phyloP scores from a whole-genome alignment of 2,797 vertebrate genomes.

The Tragopan temminckii region DNA sequence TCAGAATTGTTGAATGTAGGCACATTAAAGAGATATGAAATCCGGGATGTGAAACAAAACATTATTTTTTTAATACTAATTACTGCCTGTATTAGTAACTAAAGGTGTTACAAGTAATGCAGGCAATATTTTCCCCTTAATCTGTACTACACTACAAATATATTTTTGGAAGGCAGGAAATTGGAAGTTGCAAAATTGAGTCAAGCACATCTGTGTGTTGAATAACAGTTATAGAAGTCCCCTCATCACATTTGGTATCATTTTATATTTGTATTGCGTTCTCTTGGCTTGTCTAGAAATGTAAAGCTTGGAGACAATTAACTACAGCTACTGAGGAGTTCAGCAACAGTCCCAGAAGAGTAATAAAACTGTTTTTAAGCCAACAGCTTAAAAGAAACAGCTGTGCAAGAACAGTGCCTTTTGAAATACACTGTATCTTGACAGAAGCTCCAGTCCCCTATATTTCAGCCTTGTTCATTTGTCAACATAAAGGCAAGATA shows the following conservation, averaged over 20 bases:
- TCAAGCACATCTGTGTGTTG: not conserved
- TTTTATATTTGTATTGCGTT: conserved; percentile 41
- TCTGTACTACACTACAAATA: not conserved
- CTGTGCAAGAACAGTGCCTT: conserved; percentile 55
- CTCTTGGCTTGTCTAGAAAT: conserved; percentile 26
- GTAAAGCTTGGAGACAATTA: conserved; percentile 49
- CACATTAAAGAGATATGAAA: not conserved
- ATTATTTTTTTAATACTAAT: not conserved
- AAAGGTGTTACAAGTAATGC: not conserved
- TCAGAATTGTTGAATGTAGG: not conserved
- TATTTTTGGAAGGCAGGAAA: not conserved
- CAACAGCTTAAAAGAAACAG: conserved; percentile 68
- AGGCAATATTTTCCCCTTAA: not conserved
- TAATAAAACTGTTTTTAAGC: conserved; percentile 54
- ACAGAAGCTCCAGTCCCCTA: conserved; percentile 70
- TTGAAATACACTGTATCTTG: conserved; percentile 68
- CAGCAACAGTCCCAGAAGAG: conserved; percentile 41
- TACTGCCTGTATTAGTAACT: not conserved
- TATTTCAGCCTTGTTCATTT: conserved; percentile 85
- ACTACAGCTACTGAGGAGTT: conserved; percentile 36
- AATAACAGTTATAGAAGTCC: not conserved
- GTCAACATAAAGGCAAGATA: conserved; percentile 84
- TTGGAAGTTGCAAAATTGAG: not conserved
- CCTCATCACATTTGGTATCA: not conserved
- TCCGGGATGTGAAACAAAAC: not conserved